These are phyloP conservation scores for Strongylocentrotus purpuratus DNA, from an alignment of 35 echinoderm and acorn worm genomes.

Conservation along the genomic window DNA sequence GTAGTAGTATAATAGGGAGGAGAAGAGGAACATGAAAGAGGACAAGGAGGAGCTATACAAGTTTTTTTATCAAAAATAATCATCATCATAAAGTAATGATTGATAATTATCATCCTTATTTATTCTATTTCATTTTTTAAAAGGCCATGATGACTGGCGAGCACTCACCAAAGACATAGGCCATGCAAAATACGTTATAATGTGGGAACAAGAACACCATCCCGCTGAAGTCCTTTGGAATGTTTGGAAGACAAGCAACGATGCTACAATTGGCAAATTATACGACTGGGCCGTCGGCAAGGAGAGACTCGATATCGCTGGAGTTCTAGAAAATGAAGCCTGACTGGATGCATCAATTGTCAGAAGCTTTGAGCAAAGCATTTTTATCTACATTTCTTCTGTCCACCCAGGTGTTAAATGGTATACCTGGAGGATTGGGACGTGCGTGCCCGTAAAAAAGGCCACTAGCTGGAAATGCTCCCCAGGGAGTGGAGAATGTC, in stretches of 20 bases:
- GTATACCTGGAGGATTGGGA: no score
- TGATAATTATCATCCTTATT: no score
- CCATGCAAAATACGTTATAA: neutral
- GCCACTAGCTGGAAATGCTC: no score
- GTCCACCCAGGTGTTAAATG: no score
- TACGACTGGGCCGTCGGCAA: slow-evolving; percentile 37
- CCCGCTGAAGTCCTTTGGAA: neutral
- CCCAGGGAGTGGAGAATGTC: no score
- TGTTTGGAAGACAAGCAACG: neutral
- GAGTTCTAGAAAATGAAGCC: neutral
- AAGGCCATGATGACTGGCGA: neutral
- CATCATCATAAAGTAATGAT: neutral
- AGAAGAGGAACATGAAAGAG: neutral
- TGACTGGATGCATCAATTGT: neutral
- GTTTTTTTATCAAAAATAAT: neutral
- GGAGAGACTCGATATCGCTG: neutral
- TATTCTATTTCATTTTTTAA: neutral
- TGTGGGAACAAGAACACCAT: neutral
- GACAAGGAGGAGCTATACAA: neutral
- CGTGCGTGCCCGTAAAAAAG: no score
- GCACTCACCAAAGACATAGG: neutral
- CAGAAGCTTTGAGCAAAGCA: no score
- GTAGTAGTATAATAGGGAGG: neutral
- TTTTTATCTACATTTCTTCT: no score
- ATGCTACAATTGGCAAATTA: neutral